Base-by-base conservation (phyloP, 2,888 invertebrate genomes). In the Galerucella nymphaeae region DNA sequence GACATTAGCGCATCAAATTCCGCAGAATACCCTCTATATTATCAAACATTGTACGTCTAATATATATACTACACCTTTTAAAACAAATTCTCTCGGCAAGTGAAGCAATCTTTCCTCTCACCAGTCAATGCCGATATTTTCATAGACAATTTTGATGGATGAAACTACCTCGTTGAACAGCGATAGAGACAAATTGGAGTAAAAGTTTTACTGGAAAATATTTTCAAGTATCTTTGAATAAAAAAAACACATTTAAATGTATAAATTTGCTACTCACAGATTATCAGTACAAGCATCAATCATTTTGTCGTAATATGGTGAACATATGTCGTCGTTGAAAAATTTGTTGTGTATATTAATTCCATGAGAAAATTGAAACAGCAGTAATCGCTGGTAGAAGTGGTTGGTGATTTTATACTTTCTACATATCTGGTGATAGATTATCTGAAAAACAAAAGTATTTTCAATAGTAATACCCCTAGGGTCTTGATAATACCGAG, bases 301-400 rank as follows among this genome's bases (percentile, higher is more conserved):
- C 79, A 89, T 83, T 80, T 89, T 89, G 75, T 87, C 82, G 78
- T 89, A 89, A 83, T 90, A 90, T 50, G 86, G 82, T 1, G 90
- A 89, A 66, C 90, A 89, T 0, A 87, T 88, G 62, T 89, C 88
- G 42, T 88, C 87, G 78, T 87, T 88, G 87, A 89, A 87, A 42
- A 90, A 87, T 1, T 89, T 82, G 53, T 89, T 89, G 82, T 90
- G 90, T 82, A 89, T 87, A 79, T 90, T 81, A 75, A 89, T 82
- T 0, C 89, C 89, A 75, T 89, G 89, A 78, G 89, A 88, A 55
- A 88, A 57, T 81, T 88, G 88, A 84, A 89, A 90, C 70, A 89
- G 82, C 20, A 90, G 72, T 79, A 89, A 88, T 2, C 87, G 85
- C 8, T 88, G 83, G 14, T 89, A 88, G 30, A 75, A 71, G 38